Base-by-base conservation (phyloP, 2,113 vertebrate genomes). In the Ifrita kowaldi region DNA sequence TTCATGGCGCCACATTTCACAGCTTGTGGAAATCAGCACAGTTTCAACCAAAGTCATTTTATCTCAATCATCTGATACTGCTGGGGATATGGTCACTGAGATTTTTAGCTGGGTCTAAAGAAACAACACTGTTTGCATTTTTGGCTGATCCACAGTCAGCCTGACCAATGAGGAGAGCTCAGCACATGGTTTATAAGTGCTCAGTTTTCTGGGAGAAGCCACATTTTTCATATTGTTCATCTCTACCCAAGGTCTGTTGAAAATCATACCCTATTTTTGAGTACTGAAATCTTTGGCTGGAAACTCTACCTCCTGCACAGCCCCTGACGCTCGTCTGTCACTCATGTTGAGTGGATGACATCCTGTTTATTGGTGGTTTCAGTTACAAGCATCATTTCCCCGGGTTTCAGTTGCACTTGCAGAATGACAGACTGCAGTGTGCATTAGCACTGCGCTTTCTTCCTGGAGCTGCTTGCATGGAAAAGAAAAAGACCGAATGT, bases 1-100 rank as follows among this genome's bases (percentile, higher is more conserved):
- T 84, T 84, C 8, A 2, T 16, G 30, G 50, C 0, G 0, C 11
- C 1, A 1, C 3, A 3, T 21, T 50, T 78, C 46, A 28, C 15
- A 9, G 37, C 46, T 65, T 33, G 22, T 33, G 42, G 35, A 74
- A 81, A 75, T 50, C 46, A 44, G 24, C 16, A 12, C 1, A 1
- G 9, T 55, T 77, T 53, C 33, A 16, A 8, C 13, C 33, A 11
- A 32, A 74, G 28, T n/a, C 8, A 24, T 32, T 55, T 35, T 70
- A 11, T 77, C 35, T 55, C 56, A 35, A 1, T 23, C 28, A 26
- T 23, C 62, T 86, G 44, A 37, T 74, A 10, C 50, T 73, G 16
- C 35, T 83, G 35, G 6, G 7, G 18, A 21, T 62, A 32, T 74
- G 67, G 5, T 39, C 44, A n/a, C 24, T 20, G 28, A 74, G 14